These are phyloP conservation scores for Saccostrea glomerata DNA, from an alignment of 1,140 invertebrate species.

Conservation along the genomic window DNA sequence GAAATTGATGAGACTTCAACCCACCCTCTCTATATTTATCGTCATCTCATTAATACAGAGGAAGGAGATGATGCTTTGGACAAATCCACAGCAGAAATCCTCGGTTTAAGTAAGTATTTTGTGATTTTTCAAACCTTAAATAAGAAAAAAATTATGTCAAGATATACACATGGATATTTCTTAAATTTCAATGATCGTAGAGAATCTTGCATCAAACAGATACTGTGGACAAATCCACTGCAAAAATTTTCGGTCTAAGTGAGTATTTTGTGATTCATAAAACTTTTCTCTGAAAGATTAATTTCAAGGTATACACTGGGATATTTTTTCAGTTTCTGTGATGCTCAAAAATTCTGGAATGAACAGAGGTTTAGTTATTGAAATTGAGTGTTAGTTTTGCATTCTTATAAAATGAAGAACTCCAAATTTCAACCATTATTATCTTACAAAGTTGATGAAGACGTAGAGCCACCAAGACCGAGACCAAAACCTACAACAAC, in stretches of 20 bases:
- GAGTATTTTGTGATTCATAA: too few relatives aligned
- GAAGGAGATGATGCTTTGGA: slow-evolving; percentile 42
- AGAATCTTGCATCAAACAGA: too few relatives aligned
- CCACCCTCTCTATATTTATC: slow-evolving; percentile 49
- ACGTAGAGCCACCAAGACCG: not conserved
- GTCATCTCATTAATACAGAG: slow-evolving; percentile 40
- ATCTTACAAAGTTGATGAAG: not conserved
- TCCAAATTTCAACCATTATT: not conserved
- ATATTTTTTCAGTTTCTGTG: too few relatives aligned
- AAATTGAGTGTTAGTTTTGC: too few relatives aligned
- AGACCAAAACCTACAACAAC: slow-evolving; percentile 9
- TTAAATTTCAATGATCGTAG: too few relatives aligned
- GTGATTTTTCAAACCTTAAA: too few relatives aligned
- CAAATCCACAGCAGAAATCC: not conserved
- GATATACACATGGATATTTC: too few relatives aligned
- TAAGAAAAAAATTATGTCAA: too few relatives aligned
- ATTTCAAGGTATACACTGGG: too few relatives aligned
- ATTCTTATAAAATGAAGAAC: not conserved
- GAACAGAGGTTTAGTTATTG: too few relatives aligned
- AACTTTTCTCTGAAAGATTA: too few relatives aligned
- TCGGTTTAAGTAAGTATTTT: not conserved
- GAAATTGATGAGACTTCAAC: slow-evolving; percentile 63
- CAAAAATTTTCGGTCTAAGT: not conserved
- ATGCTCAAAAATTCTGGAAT: too few relatives aligned
- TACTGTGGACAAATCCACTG: slow-evolving; percentile 27